Percentiles rank a stretch among this genome's conserved stretches.
Conservation (phyloP, 1,140 invertebrate genomes). For the Nilaparvata lugens region DNA sequence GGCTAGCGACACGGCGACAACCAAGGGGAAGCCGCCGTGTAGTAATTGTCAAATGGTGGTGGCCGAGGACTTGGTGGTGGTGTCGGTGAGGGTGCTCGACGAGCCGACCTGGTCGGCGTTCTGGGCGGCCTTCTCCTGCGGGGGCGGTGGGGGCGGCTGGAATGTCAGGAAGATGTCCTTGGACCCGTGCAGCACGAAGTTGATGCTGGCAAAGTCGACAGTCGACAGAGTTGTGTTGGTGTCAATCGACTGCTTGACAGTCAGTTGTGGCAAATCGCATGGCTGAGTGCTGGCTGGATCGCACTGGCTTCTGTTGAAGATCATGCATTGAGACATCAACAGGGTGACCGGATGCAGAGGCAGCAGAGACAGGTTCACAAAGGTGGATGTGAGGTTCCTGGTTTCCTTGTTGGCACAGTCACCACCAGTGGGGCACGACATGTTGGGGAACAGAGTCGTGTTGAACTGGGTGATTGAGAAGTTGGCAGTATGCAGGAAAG, state of each 20-base stretch:
- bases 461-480: neutral
- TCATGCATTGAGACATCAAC: neutral
- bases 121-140: neutral
- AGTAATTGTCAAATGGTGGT: neutral
- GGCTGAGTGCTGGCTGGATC: neutral
- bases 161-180: neutral
- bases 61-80: neutral
- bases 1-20: neutral
- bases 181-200: neutral
- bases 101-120: no score
- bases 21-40: neutral
- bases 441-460: neutral
- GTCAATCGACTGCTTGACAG: neutral
- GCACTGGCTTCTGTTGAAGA: neutral
- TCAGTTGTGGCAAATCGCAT: neutral
- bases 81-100: neutral
- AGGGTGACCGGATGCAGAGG: neutral
- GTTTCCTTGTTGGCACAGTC: neutral
- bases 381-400: neutral
- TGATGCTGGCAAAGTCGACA: neutral
- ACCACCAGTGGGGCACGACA: neutral
- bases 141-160: neutral
- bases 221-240: neutral
- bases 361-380: neutral
- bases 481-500: neutral